Percentiles rank a stretch among this genome's conserved stretches.
phyloP scores from a whole-genome alignment of 1,140 invertebrate species.

The Aethina tumida region DNA sequence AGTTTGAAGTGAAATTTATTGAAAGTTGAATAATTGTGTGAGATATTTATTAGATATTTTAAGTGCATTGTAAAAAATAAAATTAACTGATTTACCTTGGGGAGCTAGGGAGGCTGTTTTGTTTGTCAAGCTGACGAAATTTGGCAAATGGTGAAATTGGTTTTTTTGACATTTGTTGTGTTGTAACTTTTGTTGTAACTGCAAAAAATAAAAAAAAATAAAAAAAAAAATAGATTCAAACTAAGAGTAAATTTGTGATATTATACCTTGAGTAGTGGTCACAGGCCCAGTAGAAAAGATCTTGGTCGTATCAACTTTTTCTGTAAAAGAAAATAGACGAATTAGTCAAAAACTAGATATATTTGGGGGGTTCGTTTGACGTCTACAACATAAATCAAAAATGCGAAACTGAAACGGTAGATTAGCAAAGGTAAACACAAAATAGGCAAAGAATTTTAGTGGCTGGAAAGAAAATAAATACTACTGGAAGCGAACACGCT shows the following conservation, averaged over 20 bases:
- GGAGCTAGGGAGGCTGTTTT: conserved; percentile 59
- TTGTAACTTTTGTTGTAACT: conserved; percentile 52
- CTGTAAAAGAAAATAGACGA: conserved; percentile 17
- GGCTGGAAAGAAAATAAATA: conserved; percentile 6
- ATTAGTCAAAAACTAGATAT: background rate
- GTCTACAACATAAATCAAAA: conserved; percentile 5
- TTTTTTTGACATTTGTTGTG: conserved; percentile 43
- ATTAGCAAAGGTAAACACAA: background rate
- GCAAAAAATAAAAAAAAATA: conserved; percentile 30
- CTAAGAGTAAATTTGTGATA: conserved; percentile 6
- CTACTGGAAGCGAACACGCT: conserved; percentile 10
- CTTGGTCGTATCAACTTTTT: conserved; percentile 20
- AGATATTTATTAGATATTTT: too few species aligned
- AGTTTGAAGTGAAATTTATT: too few species aligned
- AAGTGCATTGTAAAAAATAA: too few species aligned
- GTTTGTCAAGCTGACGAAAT: conserved; percentile 80
- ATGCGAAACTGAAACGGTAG: conserved; percentile 1
- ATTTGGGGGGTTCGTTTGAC: background rate
- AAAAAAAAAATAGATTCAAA: conserved; percentile 15
- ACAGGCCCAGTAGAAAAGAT: conserved; percentile 19
- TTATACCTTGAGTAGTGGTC: conserved; percentile 26
- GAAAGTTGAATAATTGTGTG: too few species aligned
- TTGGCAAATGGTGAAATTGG: conserved; percentile 78
- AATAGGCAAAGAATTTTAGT: conserved; percentile 4
- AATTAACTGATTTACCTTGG: conserved; percentile 68